Percentiles rank a stretch among this genome's conserved stretches.
phyloP scores from a whole-genome alignment of 2,797 vertebrate genomes.

The Falco novaeseelandiae region DNA sequence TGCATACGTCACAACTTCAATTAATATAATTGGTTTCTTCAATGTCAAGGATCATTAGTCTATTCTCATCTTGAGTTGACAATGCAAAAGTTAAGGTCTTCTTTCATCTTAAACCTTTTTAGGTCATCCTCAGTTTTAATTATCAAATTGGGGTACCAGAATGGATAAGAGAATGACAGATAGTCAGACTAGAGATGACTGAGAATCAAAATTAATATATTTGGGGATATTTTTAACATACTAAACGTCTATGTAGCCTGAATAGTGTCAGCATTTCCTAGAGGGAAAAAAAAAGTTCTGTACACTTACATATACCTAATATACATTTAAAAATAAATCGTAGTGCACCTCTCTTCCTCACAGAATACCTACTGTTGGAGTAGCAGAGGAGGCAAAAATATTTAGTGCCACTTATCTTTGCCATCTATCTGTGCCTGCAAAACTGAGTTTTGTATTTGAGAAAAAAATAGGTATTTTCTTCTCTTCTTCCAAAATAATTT shows the following conservation, averaged over 20 bases:
- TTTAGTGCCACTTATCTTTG: neutral
- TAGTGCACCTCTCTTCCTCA: neutral
- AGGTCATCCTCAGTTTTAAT: neutral
- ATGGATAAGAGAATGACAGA: neutral
- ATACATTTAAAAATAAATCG: neutral
- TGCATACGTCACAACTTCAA: neutral
- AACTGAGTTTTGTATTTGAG: neutral
- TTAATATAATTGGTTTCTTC: slow-evolving; percentile 20
- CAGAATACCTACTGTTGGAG: neutral
- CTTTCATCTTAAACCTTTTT: neutral
- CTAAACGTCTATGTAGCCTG: neutral
- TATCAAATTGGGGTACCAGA: neutral
- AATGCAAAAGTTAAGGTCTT: accelerated
- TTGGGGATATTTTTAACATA: neutral
- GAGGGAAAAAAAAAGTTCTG: neutral
- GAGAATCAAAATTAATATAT: neutral
- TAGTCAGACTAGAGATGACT: neutral
- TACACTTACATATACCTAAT: neutral
- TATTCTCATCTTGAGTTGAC: neutral
- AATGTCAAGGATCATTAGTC: neutral
- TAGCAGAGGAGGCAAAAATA: neutral
- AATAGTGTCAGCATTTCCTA: neutral
- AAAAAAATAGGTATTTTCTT: neutral
- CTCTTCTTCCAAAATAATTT: neutral
- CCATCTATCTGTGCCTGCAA: neutral